These are phyloP conservation scores for Xanthia icteritia DNA, from an alignment of 2,888 invertebrate species.

Conservation along the genomic window DNA sequence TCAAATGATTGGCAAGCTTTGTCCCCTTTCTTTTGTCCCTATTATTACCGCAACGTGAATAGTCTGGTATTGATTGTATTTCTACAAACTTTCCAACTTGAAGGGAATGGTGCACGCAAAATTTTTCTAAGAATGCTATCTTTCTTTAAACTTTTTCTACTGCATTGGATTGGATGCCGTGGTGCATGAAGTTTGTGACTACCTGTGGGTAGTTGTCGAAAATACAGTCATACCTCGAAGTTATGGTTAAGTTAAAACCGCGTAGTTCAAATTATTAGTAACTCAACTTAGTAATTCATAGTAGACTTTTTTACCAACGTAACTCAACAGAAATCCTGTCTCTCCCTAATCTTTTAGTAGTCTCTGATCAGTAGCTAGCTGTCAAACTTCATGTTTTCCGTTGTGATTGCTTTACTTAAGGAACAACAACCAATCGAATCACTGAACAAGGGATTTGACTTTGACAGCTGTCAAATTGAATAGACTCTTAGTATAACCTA, in stretches of 20 bases:
- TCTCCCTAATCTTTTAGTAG: not conserved
- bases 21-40: conserved; percentile 47
- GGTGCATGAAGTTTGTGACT: conserved; percentile 44
- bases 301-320: not conserved
- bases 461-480: not conserved
- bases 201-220: conserved; percentile 32
- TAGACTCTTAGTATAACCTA: conserved; percentile 4
- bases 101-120: conserved; percentile 46
- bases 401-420: not conserved
- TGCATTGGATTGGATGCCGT: conserved; percentile 47
- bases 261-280: not conserved
- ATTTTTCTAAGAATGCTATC: conserved; percentile 22
- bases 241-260: conserved; percentile 15
- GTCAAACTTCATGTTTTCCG: not conserved
- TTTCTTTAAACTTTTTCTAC: conserved; percentile 28
- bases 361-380: not conserved
- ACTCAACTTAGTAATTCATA: not conserved
- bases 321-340: not conserved
- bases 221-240: conserved; percentile 53
- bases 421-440: not conserved
- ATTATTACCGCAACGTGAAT: conserved; percentile 42
- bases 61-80: conserved; percentile 57
- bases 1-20: conserved; percentile 51
- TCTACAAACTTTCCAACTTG: conserved; percentile 45
- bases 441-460: not conserved